A percentile compares a stretch with the other conserved stretches of the same genome.
phyloP scores from a whole-genome alignment of 2,113 vertebrate genomes.

The Oreotrochilus melanogaster region DNA sequence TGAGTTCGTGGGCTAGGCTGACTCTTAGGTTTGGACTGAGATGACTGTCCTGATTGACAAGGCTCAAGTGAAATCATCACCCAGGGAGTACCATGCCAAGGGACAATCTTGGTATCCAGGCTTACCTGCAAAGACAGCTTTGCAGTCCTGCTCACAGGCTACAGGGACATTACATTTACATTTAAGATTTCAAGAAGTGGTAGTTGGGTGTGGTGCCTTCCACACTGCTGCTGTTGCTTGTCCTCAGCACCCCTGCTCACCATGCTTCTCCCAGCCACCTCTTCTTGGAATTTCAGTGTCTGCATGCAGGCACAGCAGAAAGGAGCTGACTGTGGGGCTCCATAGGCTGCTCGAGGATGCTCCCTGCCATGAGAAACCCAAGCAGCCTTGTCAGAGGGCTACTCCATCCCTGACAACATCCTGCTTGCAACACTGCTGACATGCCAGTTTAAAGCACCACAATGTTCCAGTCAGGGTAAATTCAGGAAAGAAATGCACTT shows the following conservation, averaged over 20 bases:
- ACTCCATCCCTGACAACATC: background rate
- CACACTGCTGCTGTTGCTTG: background rate
- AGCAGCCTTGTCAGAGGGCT: background rate
- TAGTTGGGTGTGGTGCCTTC: background rate
- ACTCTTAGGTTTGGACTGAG: background rate
- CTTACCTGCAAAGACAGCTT: background rate
- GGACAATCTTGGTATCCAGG: background rate
- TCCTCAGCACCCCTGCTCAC: background rate
- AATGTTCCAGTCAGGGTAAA: background rate
- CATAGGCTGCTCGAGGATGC: background rate
- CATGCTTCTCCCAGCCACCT: background rate
- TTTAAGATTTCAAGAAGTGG: background rate
- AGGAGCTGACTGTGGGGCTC: background rate
- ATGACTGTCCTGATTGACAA: background rate
- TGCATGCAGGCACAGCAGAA: background rate
- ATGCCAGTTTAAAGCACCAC: rapidly evolving
- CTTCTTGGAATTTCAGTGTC: background rate
- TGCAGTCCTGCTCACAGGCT: background rate
- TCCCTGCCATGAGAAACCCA: background rate
- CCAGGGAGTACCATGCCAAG: background rate
- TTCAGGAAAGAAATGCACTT: background rate
- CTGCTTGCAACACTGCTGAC: background rate
- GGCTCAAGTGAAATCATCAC: background rate
- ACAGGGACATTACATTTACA: background rate
- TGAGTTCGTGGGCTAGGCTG: background rate